Evolutionary conservation across 2,113 vertebrate species (phyloP), one percentile per base, ranked within the genome.

Genomic region (Suncus etruscus): DNA sequence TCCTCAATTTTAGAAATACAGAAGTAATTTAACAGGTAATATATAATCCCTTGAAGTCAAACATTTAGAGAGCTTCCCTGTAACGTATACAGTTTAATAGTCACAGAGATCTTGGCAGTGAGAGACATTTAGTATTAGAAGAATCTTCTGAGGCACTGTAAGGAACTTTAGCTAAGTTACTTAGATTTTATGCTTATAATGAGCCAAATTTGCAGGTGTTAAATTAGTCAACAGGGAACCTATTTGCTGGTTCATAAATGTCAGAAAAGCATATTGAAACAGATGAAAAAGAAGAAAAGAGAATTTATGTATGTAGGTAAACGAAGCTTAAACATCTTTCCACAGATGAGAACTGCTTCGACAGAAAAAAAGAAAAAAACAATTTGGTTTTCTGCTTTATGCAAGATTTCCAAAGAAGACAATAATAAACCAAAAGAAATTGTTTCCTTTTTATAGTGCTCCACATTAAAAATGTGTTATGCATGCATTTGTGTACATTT

Each of bases 231-330:
- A n/a, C 3, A 82, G 39, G n/a, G 65, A 32, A 10, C 32, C 29
- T 45, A 61, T 89, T 85, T 90, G 83, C 51, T 84, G 45, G 7
- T 3, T 45, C 0, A 11, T 76, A 89, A 92, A 48, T 18, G 27
- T 48, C 78, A 95, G 77, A 24, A n/a, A 95, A 93, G 75, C 73
- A 47, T 29, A 73, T 51, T 94, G n/a, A 88, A 90, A 94, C 1
- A 51, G 29, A 45, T 66, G 84, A 84, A 86, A 86, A 27, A 81
- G 18, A 79, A 82, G 50, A 25, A 39, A 63, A 82, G 91, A 90
- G 54, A 91, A 92, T 91, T 87, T 15, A 27, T 0, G 0, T n/a
- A 10, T 0, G 0, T n/a, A 10, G 5, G 0, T 14, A 65, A 10
- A 32, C 2, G 25, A 31, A 54, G 25, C 32, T 66, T 78, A 63